These are phyloP conservation scores for Deilephila porcellus DNA, from an alignment of 2,888 invertebrate species.

Conservation along the genomic window DNA sequence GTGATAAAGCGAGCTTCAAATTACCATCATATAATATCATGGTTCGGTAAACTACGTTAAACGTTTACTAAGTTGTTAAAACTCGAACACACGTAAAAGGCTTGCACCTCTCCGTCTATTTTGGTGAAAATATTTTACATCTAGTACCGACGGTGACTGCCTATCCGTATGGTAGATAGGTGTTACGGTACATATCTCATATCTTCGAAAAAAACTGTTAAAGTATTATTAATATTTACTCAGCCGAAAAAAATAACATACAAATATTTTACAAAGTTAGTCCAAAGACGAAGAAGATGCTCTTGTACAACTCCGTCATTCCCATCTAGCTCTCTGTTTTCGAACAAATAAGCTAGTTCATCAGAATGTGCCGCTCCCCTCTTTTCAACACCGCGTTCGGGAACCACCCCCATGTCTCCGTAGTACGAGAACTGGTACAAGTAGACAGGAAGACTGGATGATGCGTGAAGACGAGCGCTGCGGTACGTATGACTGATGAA, in stretches of 20 bases:
- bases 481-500: constrained; percentile 70
- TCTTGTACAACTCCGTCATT: constrained; percentile 63
- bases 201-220: no score
- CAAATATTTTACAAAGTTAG: constrained; percentile 74
- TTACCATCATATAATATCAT: no score
- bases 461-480: constrained; percentile 62
- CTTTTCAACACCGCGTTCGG: constrained; percentile 59
- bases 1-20: no score
- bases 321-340: constrained; percentile 53
- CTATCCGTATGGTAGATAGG: no score
- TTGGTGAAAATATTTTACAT: no score
- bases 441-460: constrained; percentile 56
- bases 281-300: constrained; percentile 65
- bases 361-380: constrained; percentile 74
- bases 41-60: no score
- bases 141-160: no score
- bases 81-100: no score
- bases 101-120: no score
- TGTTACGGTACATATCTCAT: no score
- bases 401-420: constrained; percentile 59
- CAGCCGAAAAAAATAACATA: constrained; percentile 51
- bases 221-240: background rate
- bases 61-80: no score
- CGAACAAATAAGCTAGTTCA: constrained; percentile 71
- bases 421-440: constrained; percentile 72